Percentiles rank a stretch among this genome's conserved stretches.
phyloP scores from a whole-genome alignment of 2,797 vertebrate species.

The Pangasius sanitwongsei region DNA sequence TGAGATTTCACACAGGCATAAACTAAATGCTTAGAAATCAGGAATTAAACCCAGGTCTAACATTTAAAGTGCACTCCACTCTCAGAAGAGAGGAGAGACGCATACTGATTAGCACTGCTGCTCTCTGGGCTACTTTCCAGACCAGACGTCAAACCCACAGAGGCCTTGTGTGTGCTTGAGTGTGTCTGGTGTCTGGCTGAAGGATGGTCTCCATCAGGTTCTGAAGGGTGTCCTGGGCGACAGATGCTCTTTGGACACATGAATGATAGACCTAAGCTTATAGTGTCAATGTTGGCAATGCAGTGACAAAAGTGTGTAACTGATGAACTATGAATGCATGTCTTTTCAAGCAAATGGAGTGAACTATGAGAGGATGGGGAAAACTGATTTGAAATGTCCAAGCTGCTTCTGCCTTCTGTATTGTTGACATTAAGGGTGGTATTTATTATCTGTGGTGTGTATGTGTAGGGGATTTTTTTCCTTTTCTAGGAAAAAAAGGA shows the following conservation, averaged over 20 bases:
- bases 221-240: conserved; percentile 41
- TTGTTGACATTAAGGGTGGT: not conserved
- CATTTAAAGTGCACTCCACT: conserved; percentile 28
- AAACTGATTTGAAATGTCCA: not conserved
- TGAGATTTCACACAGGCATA: not conserved
- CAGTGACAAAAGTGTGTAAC: not conserved
- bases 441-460: conserved; percentile 40
- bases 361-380: conserved; percentile 28
- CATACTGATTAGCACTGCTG: conserved; percentile 55
- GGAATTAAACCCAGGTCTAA: conserved; percentile 33
- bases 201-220: conserved; percentile 38
- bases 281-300: conserved; percentile 12
- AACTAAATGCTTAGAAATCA: not conserved
- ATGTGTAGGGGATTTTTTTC: conserved; percentile 3
- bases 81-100: conserved; percentile 10
- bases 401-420: conserved; percentile 13
- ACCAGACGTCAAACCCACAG: conserved; percentile 49
- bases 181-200: conserved; percentile 43
- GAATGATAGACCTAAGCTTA: conserved; percentile 2
- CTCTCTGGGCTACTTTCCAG: conserved; percentile 52
- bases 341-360: conserved; percentile 43
- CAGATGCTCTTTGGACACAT: conserved; percentile 34
- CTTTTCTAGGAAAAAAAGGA: conserved; percentile 15
- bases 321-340: conserved; percentile 23
- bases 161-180: conserved; percentile 41